phyloP scores from a whole-genome alignment of 2,888 invertebrate genomes.

The Andrena hattorfiana region DNA sequence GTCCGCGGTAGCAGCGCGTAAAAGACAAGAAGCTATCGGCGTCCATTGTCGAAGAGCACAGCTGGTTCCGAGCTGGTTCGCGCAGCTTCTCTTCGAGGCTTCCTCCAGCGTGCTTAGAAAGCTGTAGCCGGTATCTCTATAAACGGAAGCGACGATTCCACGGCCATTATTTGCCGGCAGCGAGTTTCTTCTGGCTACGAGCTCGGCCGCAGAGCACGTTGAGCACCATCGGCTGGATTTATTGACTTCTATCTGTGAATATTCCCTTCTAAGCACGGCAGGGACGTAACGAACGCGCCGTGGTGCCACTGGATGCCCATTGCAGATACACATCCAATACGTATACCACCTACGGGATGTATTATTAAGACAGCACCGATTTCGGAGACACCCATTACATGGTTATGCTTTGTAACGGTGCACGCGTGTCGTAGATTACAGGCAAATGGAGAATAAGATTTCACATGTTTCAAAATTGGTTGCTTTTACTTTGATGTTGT shows the following conservation, averaged over 20 bases:
- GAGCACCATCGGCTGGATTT: slow-evolving; percentile 59
- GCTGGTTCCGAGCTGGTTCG: slow-evolving; percentile 56
- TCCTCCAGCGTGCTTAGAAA: slow-evolving; percentile 61
- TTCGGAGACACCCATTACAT: slow-evolving; percentile 1
- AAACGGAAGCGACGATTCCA: slow-evolving; percentile 76
- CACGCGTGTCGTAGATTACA: neutral
- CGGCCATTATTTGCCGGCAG: slow-evolving; percentile 72
- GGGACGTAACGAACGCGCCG: slow-evolving; percentile 43
- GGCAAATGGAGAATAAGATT: neutral
- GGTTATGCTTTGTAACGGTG: slow-evolving; percentile 2
- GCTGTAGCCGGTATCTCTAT: slow-evolving; percentile 71
- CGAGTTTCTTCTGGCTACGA: slow-evolving; percentile 69
- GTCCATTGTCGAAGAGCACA: slow-evolving; percentile 63
- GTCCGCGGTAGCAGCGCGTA: slow-evolving; percentile 6
- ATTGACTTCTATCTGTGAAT: slow-evolving; percentile 65
- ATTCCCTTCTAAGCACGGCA: slow-evolving; percentile 55
- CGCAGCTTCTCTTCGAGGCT: slow-evolving; percentile 58
- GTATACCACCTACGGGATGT: slow-evolving; percentile 26
- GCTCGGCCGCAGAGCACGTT: slow-evolving; percentile 37
- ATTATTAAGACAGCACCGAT: slow-evolving; percentile 11
- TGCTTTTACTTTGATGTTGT: neutral
- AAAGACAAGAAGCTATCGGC: slow-evolving; percentile 55
- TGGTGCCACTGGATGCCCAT: slow-evolving; percentile 31
- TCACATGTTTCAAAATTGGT: neutral
- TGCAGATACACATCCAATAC: slow-evolving; percentile 3